These are phyloP conservation scores for Erebia ligea DNA, from an alignment of 2,888 invertebrate genomes.

Conservation along the genomic window DNA sequence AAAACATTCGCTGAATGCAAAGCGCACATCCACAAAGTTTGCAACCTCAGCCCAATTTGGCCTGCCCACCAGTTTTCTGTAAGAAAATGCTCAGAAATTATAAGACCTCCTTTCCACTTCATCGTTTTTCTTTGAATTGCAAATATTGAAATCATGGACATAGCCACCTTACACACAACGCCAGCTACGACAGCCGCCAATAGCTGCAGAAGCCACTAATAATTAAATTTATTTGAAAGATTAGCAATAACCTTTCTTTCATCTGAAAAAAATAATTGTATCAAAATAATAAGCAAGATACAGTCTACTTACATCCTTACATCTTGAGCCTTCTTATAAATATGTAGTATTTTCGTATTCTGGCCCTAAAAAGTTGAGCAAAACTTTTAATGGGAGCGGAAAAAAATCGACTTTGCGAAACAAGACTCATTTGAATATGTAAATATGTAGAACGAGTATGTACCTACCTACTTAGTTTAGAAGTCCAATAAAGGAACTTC, in stretches of 20 bases:
- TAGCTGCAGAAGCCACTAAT: no score
- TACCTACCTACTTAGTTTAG: constrained; percentile 25
- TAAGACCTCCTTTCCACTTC: neutral
- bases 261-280: neutral
- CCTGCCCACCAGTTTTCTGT: neutral
- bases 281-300: constrained; percentile 3
- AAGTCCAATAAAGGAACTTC: constrained; percentile 38
- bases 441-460: constrained; percentile 39
- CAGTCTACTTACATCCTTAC: neutral
- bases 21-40: neutral
- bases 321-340: constrained; percentile 3
- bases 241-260: neutral
- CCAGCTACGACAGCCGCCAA: no score
- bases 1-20: neutral
- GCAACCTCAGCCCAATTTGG: neutral
- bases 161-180: no score
- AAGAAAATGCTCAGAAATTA: neutral
- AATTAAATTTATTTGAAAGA: no score
- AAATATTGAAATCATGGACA: no score
- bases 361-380: constrained; percentile 32
- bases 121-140: neutral
- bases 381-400: constrained; percentile 40
- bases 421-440: constrained; percentile 39
- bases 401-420: constrained; percentile 34
- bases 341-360: constrained; percentile 27